Conservation (phyloP, 1,140 invertebrate species). For the Formica exsecta region DNA sequence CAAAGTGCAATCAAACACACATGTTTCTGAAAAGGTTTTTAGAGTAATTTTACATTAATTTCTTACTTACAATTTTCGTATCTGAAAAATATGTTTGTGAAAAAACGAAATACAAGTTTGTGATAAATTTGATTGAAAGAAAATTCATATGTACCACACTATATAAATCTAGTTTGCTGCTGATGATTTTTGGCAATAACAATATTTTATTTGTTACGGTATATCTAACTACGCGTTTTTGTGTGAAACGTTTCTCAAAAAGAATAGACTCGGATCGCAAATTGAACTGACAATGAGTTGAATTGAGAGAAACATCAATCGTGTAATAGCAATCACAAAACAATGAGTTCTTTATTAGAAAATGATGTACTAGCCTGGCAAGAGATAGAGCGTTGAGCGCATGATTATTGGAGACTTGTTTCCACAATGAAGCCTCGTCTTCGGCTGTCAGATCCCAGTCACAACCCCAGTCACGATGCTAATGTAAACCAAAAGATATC, state of each 20-base stretch:
- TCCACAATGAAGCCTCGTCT: constrained; percentile 92
- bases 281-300: not conserved
- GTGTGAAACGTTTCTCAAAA: not conserved
- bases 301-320: not conserved
- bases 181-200: not conserved
- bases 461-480: constrained; percentile 96
- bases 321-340: not conserved
- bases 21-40: not conserved
- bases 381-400: constrained; percentile 95
- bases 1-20: not conserved
- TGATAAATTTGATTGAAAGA: not conserved
- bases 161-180: not conserved
- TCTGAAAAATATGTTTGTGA: not conserved
- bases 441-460: constrained; percentile 91
- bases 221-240: not conserved
- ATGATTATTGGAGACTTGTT: constrained; percentile 94
- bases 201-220: not conserved
- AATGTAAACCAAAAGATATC: constrained; percentile 73
- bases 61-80: not conserved
- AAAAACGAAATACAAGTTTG: not conserved
- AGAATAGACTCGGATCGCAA: not conserved
- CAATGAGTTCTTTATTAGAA: constrained; percentile 9
- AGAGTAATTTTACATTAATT: not conserved
- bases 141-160: not conserved
- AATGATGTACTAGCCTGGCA: constrained; percentile 90